Evolutionary conservation across 2,797 vertebrate species (phyloP).

Genomic region (Phrynocephalus vlangalii): DNA sequence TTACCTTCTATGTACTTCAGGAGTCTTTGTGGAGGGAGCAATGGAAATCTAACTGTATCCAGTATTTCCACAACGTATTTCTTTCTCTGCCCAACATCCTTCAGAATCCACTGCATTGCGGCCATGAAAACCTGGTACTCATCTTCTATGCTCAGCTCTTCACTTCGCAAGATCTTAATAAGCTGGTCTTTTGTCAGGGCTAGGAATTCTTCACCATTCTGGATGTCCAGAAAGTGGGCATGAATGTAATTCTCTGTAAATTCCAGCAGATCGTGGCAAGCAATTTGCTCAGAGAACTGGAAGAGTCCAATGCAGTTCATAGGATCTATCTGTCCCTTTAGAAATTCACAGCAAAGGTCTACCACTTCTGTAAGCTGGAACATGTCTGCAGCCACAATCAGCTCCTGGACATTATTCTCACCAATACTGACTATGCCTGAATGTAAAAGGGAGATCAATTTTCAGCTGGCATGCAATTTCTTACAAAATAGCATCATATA

Average conservation of each 20-base stretch:
- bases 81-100: conserved; percentile 89
- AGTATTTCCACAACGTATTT: conserved; percentile 92
- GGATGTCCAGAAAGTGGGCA: conserved; percentile 93
- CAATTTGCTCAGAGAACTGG: conserved; percentile 96
- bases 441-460: conserved; percentile 25
- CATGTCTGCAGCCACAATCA: conserved; percentile 98
- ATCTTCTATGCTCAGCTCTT: conserved; percentile 96
- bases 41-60: conserved; percentile 92
- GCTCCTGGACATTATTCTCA: conserved; percentile 93
- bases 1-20: conserved; percentile 96
- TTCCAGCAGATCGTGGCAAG: conserved; percentile 90
- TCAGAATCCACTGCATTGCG: conserved; percentile 95
- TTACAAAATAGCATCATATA: neutral
- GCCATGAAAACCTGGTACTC: conserved; percentile 96
- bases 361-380: conserved; percentile 94
- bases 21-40: conserved; percentile 94
- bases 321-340: conserved; percentile 93
- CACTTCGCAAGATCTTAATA: conserved; percentile 89
- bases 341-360: conserved; percentile 92
- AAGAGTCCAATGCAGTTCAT: conserved; percentile 94
- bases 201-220: conserved; percentile 88
- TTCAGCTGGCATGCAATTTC: conserved; percentile 14
- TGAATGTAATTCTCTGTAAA: conserved; percentile 96
- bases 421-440: conserved; percentile 88
- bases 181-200: conserved; percentile 92